Conservation (phyloP, 2,797 vertebrate genomes). For the Trachops cirrhosus region DNA sequence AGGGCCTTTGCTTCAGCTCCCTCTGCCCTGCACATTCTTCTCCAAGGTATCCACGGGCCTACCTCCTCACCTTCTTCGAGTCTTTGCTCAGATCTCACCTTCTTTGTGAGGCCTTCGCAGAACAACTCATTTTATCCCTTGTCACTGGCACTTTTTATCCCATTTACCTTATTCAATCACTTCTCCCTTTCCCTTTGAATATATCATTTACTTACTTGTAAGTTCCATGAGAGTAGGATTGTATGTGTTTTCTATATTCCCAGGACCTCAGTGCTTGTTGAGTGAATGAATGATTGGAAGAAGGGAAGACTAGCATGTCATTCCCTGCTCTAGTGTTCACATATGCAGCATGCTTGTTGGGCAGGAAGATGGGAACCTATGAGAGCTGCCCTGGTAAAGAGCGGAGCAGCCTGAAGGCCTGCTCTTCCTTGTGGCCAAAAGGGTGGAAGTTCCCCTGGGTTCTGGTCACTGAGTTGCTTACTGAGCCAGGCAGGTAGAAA, state of each 20-base stretch:
- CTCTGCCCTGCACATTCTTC: background rate
- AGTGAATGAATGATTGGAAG: background rate
- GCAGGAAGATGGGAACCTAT: background rate
- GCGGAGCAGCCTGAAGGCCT: background rate
- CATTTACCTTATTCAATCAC: background rate
- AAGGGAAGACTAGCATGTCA: background rate
- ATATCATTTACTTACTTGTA: background rate
- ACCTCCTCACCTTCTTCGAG: background rate
- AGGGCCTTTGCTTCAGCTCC: too few species aligned
- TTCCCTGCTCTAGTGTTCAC: background rate
- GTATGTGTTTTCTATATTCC: background rate
- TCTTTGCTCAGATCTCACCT: background rate
- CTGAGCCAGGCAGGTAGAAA: background rate
- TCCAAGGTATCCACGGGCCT: background rate
- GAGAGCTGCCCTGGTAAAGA: too few species aligned
- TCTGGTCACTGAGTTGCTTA: background rate
- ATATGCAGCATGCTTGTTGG: background rate
- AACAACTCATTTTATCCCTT: background rate
- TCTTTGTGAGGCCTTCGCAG: background rate
- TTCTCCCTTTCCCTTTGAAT: background rate
- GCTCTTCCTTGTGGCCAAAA: background rate
- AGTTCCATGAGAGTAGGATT: background rate
- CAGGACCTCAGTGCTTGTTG: background rate
- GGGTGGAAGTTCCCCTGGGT: background rate
- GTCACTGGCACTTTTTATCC: background rate